Evolutionary conservation across 1,140 invertebrate genomes (phyloP).

Genomic region (Drosophila malerkotliana): DNA sequence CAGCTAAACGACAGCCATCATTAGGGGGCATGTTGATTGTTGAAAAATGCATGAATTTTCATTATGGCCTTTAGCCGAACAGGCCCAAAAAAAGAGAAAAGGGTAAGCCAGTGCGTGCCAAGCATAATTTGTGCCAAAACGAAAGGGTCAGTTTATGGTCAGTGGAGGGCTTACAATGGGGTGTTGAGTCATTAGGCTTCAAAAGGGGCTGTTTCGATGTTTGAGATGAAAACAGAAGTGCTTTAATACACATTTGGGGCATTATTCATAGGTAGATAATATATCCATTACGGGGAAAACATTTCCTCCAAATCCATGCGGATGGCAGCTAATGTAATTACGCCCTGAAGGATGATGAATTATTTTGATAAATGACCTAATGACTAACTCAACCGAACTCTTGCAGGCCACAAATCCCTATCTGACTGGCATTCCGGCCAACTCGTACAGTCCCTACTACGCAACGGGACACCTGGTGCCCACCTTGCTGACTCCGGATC

Average conservation of each 20-base stretch:
- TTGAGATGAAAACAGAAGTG: not conserved
- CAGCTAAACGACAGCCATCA: conserved; percentile 52
- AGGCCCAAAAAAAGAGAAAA: conserved; percentile 11
- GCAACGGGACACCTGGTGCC: conserved; percentile 94
- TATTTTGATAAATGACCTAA: conserved; percentile 19
- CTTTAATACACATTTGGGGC: not conserved
- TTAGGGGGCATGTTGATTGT: conserved; percentile 47
- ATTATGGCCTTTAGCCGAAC: conserved; percentile 33
- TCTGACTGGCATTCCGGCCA: conserved; percentile 92
- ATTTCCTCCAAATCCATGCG: conserved; percentile 3
- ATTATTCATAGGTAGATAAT: not conserved
- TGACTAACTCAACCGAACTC: conserved; percentile 1
- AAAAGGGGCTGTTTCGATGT: not conserved
- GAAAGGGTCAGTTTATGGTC: conserved; percentile 27
- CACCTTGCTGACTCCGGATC: conserved; percentile 92
- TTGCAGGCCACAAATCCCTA: conserved; percentile 93
- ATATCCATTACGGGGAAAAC: conserved; percentile 2
- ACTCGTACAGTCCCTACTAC: conserved; percentile 94
- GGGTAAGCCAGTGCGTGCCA: conserved; percentile 39
- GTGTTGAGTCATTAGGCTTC: conserved; percentile 2
- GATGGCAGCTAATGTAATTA: conserved; percentile 1
- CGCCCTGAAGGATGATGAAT: conserved; percentile 16
- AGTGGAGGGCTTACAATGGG: conserved; percentile 22
- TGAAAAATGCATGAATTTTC: conserved; percentile 73
- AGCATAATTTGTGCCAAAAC: conserved; percentile 33